Percentiles rank a stretch among this genome's conserved stretches.
These are phyloP conservation scores for Corythoichthys intestinalis DNA, from an alignment of 2,113 vertebrate species.

Conservation along the genomic window DNA sequence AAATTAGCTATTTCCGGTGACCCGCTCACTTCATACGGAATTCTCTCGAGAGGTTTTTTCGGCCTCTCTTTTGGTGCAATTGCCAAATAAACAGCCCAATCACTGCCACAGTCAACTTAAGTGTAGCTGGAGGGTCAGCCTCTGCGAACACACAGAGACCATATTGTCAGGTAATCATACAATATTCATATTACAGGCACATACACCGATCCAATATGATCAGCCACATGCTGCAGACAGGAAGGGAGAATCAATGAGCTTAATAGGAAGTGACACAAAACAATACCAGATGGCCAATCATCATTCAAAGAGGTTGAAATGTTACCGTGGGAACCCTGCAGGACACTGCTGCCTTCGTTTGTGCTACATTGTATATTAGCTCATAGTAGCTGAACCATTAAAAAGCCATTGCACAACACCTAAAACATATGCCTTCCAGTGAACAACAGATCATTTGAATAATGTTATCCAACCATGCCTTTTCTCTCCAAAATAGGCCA, in stretches of 20 bases:
- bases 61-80: slow-evolving; percentile 30
- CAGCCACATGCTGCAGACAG: slow-evolving; percentile 47
- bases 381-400: slow-evolving; percentile 9
- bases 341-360: slow-evolving; percentile 29
- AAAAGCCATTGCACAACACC: slow-evolving; percentile 14
- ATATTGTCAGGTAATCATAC: slow-evolving; percentile 50
- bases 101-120: slow-evolving; percentile 27
- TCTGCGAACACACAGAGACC: slow-evolving; percentile 35
- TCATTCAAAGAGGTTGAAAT: slow-evolving; percentile 39
- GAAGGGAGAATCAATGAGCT: slow-evolving; percentile 51
- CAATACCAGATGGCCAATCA: slow-evolving; percentile 67
- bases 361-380: slow-evolving; percentile 15
- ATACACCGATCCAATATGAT: slow-evolving; percentile 47
- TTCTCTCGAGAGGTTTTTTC: slow-evolving; percentile 22
- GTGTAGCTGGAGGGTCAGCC: slow-evolving; percentile 38
- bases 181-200: slow-evolving; percentile 60
- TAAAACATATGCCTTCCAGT: slow-evolving; percentile 4
- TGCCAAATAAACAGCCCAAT: slow-evolving; percentile 56
- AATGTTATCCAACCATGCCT: not conserved
- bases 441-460: not conserved
- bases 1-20: slow-evolving; percentile 27
- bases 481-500: not conserved
- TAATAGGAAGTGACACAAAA: slow-evolving; percentile 67
- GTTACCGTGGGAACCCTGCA: slow-evolving; percentile 54
- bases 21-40: slow-evolving; percentile 51